Evolutionary conservation across 1,140 invertebrate genomes (phyloP).

Genomic region (Nephotettix cincticeps): DNA sequence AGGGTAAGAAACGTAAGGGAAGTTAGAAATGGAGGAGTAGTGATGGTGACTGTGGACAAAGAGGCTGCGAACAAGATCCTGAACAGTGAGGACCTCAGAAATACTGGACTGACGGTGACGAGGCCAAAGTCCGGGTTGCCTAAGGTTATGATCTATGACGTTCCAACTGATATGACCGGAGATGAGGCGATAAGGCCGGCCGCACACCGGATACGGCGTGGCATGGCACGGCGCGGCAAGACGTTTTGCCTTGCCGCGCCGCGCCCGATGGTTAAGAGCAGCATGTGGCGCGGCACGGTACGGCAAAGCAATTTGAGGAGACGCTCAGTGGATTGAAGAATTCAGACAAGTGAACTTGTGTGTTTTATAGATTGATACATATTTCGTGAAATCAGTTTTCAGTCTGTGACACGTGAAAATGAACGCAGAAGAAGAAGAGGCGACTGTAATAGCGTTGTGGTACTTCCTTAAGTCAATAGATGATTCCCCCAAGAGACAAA

Average conservation of each 20-base stretch:
- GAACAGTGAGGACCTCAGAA: background rate
- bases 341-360: background rate
- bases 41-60: background rate
- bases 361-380: background rate
- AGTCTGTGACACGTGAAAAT: too few relatives aligned
- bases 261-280: too few relatives aligned
- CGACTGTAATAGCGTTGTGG: background rate
- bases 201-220: background rate
- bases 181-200: background rate
- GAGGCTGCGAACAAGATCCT: background rate
- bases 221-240: background rate
- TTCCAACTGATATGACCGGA: background rate
- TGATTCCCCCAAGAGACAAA: background rate
- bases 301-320: background rate
- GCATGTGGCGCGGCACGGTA: background rate
- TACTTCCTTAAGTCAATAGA: background rate
- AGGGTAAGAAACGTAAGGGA: background rate
- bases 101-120: background rate
- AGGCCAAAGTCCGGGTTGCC: background rate
- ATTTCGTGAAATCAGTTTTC: too few relatives aligned
- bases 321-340: background rate
- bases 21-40: conserved; percentile 5
- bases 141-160: conserved; percentile 3
- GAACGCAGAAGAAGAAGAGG: background rate
- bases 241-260: background rate